Percentiles rank a stretch among this genome's conserved stretches.
Conservation (phyloP, 2,888 invertebrate genomes). For the Hermaeophaga mercurialis region DNA sequence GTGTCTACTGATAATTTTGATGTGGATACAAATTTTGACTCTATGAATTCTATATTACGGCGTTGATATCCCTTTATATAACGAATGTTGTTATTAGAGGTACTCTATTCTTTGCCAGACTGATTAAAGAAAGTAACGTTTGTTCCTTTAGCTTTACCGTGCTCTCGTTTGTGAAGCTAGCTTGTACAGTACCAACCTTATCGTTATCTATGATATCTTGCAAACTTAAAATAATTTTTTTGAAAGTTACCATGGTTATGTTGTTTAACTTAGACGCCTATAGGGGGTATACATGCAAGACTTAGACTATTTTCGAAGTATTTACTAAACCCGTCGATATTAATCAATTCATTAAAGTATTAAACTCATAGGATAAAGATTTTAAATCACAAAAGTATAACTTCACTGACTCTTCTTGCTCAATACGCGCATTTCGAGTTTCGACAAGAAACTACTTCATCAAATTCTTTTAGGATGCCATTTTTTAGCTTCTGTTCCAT, state of each 20-base stretch:
- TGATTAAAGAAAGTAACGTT: not conserved
- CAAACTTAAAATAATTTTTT: not conserved
- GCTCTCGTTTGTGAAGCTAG: not conserved
- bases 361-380: not conserved
- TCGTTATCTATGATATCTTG: not conserved
- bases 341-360: not conserved
- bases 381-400: slow-evolving; percentile 1
- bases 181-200: too few species aligned
- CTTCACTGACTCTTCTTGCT: not conserved
- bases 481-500: not conserved
- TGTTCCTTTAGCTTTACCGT: not conserved
- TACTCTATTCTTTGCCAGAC: not conserved
- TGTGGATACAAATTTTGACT: not conserved
- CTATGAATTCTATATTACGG: not conserved
- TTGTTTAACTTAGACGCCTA: not conserved
- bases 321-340: slow-evolving; percentile 3
- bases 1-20: not conserved
- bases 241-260: too few species aligned
- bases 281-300: slow-evolving; percentile 2
- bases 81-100: not conserved
- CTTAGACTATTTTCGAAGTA: not conserved
- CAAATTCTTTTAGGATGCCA: not conserved
- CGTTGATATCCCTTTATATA: not conserved
- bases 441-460: not conserved
- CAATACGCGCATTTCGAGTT: not conserved